Base-by-base conservation (phyloP, 2,113 vertebrate genomes). In the Taxidea taxus region DNA sequence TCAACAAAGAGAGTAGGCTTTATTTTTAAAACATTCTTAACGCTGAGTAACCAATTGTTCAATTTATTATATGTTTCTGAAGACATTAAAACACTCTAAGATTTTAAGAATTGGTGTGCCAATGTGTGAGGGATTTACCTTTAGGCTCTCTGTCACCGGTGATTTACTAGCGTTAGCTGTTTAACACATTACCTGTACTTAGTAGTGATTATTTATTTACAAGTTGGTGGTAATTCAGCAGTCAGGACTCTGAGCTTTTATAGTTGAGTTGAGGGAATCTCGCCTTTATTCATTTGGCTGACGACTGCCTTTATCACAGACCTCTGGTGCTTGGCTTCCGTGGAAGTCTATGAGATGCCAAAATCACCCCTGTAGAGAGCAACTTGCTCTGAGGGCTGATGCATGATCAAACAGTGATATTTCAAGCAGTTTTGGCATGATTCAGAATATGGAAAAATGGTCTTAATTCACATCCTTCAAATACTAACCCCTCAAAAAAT, bases 161-260 rank as follows among this genome's bases (percentile, higher is more conserved):
- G 98, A 98, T 98, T 98, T 98, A 98, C 97, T 99, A 98, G 97
- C 86, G 96, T 97, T 98, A 98, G 98, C 97, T 98, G 95, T 98
- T 99, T 99, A 99, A 99, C 98, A 98, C 98, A 98, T 99, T 98
- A 98, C 98, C 98, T 98, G 95, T 97, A 98, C 97, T 99, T 98
- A 98, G 98, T 98, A 98, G 98, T 97, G 97, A 98, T 98, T 98
- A 98, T 99, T 99, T 99, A 99, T 99, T 99, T 98, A 98, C 97
- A 98, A 98, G 96, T 97, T 96, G 93, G 87, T 98, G 94, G 92
- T 98, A 98, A 98, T 98, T 98, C 97, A 98, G 98, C 94, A 98
- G 97, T 98, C 98, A 98, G 97, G 96, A 98, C 95, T 98, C 97
- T 94, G 93, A 97, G 94, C 93, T 98, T 98, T 96, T 98, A 90